A percentile compares a stretch with the other conserved stretches of the same genome.
Conservation (phyloP, 2,888 invertebrate genomes). For the Saturnia pavonia region DNA sequence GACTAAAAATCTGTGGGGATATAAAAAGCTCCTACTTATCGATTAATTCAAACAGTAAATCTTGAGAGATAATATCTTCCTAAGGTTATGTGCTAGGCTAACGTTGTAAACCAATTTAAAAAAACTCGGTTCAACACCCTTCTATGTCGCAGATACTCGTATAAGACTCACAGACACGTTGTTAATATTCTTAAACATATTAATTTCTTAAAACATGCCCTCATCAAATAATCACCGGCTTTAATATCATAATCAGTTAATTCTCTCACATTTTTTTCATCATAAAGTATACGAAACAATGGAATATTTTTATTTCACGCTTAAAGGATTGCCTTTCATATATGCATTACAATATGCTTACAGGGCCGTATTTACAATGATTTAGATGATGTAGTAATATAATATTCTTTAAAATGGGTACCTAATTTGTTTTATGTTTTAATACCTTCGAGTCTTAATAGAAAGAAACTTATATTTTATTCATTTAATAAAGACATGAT, state of each 20-base stretch:
- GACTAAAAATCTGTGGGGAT: too few relatives aligned
- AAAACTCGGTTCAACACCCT: neutral
- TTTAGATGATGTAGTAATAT: neutral
- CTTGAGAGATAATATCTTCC: too few relatives aligned
- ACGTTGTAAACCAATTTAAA: too few relatives aligned
- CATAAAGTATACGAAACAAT: constrained; percentile 20
- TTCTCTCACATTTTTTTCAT: constrained; percentile 16
- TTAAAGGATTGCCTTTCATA: constrained; percentile 33
- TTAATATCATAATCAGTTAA: constrained; percentile 16
- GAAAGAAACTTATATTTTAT: too few relatives aligned
- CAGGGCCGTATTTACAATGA: constrained; percentile 9
- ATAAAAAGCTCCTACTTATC: too few relatives aligned
- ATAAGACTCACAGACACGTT: neutral
- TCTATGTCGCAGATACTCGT: neutral
- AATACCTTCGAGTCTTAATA: too few relatives aligned
- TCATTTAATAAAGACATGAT: too few relatives aligned
- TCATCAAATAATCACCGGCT: constrained; percentile 4
- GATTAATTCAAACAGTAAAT: too few relatives aligned
- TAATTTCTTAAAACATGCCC: neutral
- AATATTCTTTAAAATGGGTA: neutral
- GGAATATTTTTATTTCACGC: constrained; percentile 18
- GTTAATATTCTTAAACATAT: too few relatives aligned
- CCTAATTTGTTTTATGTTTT: neutral
- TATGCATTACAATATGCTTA: constrained; percentile 33
- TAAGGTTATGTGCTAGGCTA: too few relatives aligned